Percentiles rank a stretch among this genome's conserved stretches.
These are phyloP conservation scores for Eurois occulta DNA, from an alignment of 2,888 invertebrate species.

Conservation along the genomic window DNA sequence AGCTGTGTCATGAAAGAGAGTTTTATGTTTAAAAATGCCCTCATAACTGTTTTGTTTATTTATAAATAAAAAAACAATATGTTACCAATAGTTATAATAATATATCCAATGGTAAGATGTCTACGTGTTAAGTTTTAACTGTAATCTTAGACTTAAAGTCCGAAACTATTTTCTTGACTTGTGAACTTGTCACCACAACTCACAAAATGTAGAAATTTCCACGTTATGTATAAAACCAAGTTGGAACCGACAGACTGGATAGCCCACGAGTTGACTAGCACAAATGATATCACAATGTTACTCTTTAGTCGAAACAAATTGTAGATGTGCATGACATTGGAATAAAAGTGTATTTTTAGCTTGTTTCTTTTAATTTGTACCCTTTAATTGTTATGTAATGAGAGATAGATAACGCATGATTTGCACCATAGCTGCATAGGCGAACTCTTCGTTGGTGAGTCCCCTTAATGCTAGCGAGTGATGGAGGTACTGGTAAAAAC, in stretches of 20 bases:
- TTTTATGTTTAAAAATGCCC: background rate
- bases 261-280: constrained; percentile 79
- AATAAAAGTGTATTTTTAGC: constrained; percentile 88
- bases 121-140: background rate
- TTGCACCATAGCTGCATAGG: background rate
- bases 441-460: background rate
- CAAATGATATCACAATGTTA: constrained; percentile 84
- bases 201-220: constrained; percentile 48
- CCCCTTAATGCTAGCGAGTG: background rate
- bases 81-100: background rate
- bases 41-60: background rate
- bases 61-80: background rate
- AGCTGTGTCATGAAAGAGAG: background rate
- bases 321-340: constrained; percentile 89
- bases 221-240: constrained; percentile 55
- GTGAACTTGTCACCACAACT: constrained; percentile 27
- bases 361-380: constrained; percentile 67
- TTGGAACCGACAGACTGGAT: constrained; percentile 73
- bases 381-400: background rate
- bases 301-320: constrained; percentile 82
- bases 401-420: background rate
- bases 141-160: background rate
- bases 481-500: background rate
- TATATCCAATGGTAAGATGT: background rate
- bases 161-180: background rate